These are phyloP conservation scores for Otolemur crassicaudatus DNA, from an alignment of 2,797 vertebrate genomes.

Conservation along the genomic window DNA sequence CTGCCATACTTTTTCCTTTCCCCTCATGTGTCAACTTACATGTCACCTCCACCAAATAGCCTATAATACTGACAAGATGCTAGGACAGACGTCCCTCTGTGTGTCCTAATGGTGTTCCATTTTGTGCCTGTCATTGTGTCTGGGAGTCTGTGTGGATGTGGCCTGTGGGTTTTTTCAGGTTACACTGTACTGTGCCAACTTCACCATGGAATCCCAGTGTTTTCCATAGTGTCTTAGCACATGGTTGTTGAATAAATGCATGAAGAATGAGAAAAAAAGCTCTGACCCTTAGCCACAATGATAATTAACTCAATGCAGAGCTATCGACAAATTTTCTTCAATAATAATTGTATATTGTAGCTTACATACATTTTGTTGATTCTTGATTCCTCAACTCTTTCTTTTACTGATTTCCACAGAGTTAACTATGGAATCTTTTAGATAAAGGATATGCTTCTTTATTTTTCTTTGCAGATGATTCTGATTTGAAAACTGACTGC, in stretches of 20 bases:
- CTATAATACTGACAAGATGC: background rate
- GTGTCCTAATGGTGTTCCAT: background rate
- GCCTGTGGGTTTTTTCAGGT: background rate
- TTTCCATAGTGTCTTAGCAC: background rate
- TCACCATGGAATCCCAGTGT: background rate
- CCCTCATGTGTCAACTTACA: background rate
- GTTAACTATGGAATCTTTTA: background rate
- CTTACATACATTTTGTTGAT: background rate
- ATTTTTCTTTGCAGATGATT: slow-evolving; percentile 83
- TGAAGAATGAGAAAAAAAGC: background rate
- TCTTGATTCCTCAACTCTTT: background rate
- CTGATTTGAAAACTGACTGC: slow-evolving; percentile 88
- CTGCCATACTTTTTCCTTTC: background rate
- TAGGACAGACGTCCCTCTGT: background rate
- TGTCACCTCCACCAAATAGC: background rate
- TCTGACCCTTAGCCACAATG: background rate
- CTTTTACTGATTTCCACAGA: background rate
- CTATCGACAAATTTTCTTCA: background rate
- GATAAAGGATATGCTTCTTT: background rate
- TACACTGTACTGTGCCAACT: background rate
- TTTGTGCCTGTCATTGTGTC: background rate
- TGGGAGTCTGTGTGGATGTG: background rate
- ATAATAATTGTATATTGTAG: background rate
- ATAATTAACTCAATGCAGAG: background rate
- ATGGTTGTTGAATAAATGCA: background rate